Conservation (phyloP, 2,113 vertebrate species). For the Pyrgilauda ruficollis region DNA sequence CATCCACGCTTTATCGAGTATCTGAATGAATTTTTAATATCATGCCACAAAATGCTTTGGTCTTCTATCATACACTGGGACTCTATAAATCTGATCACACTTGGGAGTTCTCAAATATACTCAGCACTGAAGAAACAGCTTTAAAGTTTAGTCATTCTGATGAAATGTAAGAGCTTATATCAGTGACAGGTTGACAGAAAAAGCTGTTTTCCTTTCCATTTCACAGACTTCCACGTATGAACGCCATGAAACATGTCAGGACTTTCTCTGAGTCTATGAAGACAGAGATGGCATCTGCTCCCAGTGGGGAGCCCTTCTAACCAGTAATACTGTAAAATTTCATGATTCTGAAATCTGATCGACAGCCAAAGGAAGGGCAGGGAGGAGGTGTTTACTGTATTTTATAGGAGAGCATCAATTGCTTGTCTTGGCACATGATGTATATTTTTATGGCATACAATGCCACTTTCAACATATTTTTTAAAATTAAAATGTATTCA, state of each 20-base stretch:
- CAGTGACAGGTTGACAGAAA: constrained; percentile 89
- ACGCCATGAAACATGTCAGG: constrained; percentile 85
- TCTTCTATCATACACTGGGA: constrained; percentile 76
- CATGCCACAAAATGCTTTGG: constrained; percentile 75
- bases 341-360: constrained; percentile 77
- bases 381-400: constrained; percentile 74
- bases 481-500: not conserved
- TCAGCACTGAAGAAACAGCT: constrained; percentile 78
- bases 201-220: constrained; percentile 88
- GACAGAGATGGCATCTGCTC: constrained; percentile 81
- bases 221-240: constrained; percentile 85
- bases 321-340: constrained; percentile 78
- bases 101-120: constrained; percentile 79
- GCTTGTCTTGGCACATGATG: constrained; percentile 75
- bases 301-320: constrained; percentile 77
- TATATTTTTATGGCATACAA: constrained; percentile 68
- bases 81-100: constrained; percentile 81
- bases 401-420: constrained; percentile 71
- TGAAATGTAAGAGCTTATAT: constrained; percentile 83
- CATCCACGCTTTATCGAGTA: constrained; percentile 77
- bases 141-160: constrained; percentile 85
- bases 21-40: constrained; percentile 82
- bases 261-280: constrained; percentile 80
- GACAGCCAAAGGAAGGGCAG: constrained; percentile 74
- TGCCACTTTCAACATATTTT: constrained; percentile 43